Percentiles rank a stretch among this genome's conserved stretches.
These are phyloP conservation scores for Tringa solitaria DNA, from an alignment of 2,113 vertebrate genomes.

Conservation along the genomic window DNA sequence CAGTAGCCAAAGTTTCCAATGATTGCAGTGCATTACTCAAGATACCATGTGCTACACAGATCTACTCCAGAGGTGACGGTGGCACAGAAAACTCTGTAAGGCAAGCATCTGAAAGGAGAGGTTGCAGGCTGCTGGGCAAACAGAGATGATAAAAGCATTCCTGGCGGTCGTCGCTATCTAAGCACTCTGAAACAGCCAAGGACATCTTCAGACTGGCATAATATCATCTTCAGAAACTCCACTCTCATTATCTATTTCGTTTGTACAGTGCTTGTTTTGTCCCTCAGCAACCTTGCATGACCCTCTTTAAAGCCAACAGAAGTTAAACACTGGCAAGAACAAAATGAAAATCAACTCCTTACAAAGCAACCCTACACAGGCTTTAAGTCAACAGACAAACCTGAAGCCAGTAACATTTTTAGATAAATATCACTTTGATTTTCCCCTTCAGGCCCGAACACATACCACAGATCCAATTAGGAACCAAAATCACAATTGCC, in stretches of 20 bases:
- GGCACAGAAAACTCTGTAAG: not conserved
- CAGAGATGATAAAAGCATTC: conserved; percentile 58
- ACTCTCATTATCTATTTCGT: conserved; percentile 17
- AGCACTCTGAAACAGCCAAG: conserved; percentile 50
- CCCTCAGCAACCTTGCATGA: not conserved
- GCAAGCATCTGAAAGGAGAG: conserved; percentile 40
- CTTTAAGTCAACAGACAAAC: not conserved
- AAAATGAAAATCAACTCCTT: conserved; percentile 14
- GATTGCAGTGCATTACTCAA: not conserved
- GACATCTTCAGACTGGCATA: conserved; percentile 48
- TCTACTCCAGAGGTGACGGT: conserved; percentile 13
- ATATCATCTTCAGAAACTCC: conserved; percentile 41
- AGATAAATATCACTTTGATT: not conserved
- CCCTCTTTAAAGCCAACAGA: conserved; percentile 2
- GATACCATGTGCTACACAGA: not conserved
- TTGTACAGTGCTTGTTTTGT: conserved; percentile 7
- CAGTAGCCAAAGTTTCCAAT: not conserved
- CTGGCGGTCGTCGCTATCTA: conserved; percentile 28
- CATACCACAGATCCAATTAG: not conserved
- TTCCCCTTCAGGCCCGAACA: not conserved
- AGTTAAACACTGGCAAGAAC: not conserved
- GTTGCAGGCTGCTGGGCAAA: conserved; percentile 42
- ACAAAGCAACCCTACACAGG: not conserved
- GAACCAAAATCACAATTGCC: not conserved
- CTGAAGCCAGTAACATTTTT: not conserved